A percentile compares a stretch with the other conserved stretches of the same genome.
phyloP scores from a whole-genome alignment of 2,113 vertebrate genomes.

The Macrotus californicus region DNA sequence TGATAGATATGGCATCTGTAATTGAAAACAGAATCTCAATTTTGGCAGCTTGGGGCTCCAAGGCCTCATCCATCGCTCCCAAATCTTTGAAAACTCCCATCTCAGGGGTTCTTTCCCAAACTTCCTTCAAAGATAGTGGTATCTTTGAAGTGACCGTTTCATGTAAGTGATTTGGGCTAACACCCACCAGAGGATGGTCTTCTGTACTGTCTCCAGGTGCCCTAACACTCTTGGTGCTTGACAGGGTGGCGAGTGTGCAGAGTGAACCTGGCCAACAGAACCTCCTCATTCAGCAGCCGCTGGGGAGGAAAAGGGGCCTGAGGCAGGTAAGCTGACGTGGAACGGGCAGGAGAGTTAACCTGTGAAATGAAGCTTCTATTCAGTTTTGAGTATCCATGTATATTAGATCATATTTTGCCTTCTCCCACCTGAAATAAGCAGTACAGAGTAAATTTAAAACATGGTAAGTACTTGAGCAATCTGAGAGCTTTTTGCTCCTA shows the following conservation, averaged over 20 bases:
- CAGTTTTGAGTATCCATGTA: background rate
- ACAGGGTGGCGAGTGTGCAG: slow-evolving; percentile 97
- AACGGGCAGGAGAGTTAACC: background rate
- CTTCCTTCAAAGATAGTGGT: slow-evolving; percentile 81
- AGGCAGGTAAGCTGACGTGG: slow-evolving; percentile 85
- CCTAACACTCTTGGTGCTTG: slow-evolving; percentile 76
- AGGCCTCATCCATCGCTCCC: slow-evolving; percentile 70
- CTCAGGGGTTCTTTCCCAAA: slow-evolving; percentile 62
- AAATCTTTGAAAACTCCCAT: slow-evolving; percentile 68
- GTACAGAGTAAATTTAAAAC: background rate
- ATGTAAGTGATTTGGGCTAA: slow-evolving; percentile 71
- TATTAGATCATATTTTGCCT: background rate
- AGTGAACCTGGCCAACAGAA: slow-evolving; percentile 98
- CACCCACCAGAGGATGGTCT: slow-evolving; percentile 47
- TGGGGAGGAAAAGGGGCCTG: slow-evolving; percentile 94
- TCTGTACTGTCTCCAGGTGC: background rate
- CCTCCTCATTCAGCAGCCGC: slow-evolving; percentile 92
- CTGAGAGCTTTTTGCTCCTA: background rate
- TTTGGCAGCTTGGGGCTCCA: slow-evolving; percentile 73
- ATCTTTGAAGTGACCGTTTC: slow-evolving; percentile 82
- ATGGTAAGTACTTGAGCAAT: background rate
- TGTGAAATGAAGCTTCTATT: background rate
- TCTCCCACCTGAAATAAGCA: background rate
- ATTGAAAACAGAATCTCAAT: slow-evolving; percentile 80
- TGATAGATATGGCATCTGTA: slow-evolving; percentile 67